Evolutionary conservation across 2,888 invertebrate species (phyloP).

Genomic region (Drosophila monieri): DNA sequence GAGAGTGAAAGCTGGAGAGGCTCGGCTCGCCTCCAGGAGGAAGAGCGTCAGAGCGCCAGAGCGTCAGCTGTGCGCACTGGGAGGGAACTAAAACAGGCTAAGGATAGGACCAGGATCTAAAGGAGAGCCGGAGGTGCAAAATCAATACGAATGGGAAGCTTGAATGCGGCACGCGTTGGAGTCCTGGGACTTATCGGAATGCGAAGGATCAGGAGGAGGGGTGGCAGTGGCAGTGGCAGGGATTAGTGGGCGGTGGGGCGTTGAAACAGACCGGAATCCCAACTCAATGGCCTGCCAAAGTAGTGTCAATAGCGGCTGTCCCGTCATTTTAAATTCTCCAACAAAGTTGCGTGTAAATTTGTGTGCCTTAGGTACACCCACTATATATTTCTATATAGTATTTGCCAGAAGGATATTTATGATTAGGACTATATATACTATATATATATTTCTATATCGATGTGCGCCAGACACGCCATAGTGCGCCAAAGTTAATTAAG

Average conservation of each 20-base stretch:
- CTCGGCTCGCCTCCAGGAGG: background rate
- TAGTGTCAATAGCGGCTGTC: conserved; percentile 37
- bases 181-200: conserved; percentile 53
- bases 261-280: conserved; percentile 19
- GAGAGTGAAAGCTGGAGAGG: conserved; percentile 26
- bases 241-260: background rate
- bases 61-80: conserved; percentile 46
- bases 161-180: conserved; percentile 49
- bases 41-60: conserved; percentile 46
- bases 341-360: conserved; percentile 61
- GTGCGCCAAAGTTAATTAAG: conserved; percentile 66
- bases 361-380: conserved; percentile 20
- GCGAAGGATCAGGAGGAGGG: conserved; percentile 31
- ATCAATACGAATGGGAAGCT: conserved; percentile 61
- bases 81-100: too few relatives aligned
- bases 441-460: conserved; percentile 26
- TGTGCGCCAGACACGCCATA: conserved; percentile 60
- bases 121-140: conserved; percentile 55
- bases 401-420: conserved; percentile 62
- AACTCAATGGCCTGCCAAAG: conserved; percentile 48
- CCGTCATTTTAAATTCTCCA: conserved; percentile 28
- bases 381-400: background rate
- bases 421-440: conserved; percentile 22
- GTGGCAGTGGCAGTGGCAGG: background rate
- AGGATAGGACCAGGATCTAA: conserved; percentile 38